Evolutionary conservation across 1,140 invertebrate genomes (phyloP), one percentile per base, ranked within the genome.

Genomic region (Drosophila ercepeae): DNA sequence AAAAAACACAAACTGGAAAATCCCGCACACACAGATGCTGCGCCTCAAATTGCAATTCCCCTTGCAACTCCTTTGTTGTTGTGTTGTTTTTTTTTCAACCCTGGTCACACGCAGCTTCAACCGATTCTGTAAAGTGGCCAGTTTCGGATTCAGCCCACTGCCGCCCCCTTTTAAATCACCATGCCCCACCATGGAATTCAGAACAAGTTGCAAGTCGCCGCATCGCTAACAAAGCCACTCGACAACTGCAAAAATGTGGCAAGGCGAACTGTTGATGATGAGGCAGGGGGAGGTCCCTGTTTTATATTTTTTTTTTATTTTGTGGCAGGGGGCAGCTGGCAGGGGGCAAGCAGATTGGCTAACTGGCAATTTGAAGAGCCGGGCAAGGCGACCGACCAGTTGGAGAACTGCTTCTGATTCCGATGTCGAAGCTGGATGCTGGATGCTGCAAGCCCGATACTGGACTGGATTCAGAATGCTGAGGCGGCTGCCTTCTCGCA

Each of bases 171-270:
- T 34, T 25, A 25, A 60, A 58, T 48, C 27, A 36, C 68, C 49
- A 48, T 32, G 29, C 48, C 55, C 54, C 58, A 6, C 16, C 57
- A 57, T 19, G 60, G 13, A 29, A 61, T 42, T 50, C 51, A 68
- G 75, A 78, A 79, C 77, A 79, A 79, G 76, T 75, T 79, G 64
- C 52, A 79, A 75, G 60, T 69, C 69, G 75, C 70, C 55, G 72
- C 64, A 76, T 63, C 58, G 65, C 74, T 77, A 76, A 77, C 74
- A 73, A 78, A 78, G 76, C 76, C 78, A 82, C 78, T 82, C 79
- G 78, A 82, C 78, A 64, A 82, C 74, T 82, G 78, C 63, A 83
- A 83, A 83, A 82, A 77, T 82, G 78, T 82, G 78, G 63, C 57
- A 68, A 41, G 57, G 57, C 70, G 49, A 46, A 41, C 51, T 63